Conservation (phyloP, 1,140 invertebrate species). For the Globodera rostochiensis region DNA sequence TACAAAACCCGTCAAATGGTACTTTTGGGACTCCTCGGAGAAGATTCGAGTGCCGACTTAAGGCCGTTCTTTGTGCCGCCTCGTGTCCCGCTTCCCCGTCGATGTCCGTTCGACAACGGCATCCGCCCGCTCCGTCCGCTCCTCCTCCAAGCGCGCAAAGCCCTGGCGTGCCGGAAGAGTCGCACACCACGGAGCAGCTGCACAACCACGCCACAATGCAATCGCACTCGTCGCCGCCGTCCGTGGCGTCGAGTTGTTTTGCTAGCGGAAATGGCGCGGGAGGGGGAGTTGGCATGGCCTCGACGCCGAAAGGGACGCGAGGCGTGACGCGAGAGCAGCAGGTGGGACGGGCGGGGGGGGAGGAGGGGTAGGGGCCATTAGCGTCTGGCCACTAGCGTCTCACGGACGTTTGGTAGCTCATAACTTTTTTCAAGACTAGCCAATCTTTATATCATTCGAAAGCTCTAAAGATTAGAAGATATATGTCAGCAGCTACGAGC, state of each 20-base stretch:
- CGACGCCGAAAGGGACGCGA: not conserved
- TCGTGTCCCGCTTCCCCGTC: constrained; percentile 27
- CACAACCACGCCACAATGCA: not conserved
- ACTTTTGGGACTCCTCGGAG: not conserved
- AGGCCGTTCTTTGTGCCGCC: constrained; percentile 10
- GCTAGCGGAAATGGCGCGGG: not conserved
- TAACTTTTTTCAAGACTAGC: too few species aligned
- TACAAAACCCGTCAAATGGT: not conserved
- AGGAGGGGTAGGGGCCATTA: not conserved
- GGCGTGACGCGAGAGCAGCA: not conserved
- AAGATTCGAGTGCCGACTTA: not conserved
- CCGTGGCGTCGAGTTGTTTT: constrained; percentile 14
- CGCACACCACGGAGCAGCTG: constrained; percentile 35
- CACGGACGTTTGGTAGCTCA: too few species aligned
- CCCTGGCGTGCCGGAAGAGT: constrained; percentile 47
- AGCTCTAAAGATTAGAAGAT: too few species aligned
- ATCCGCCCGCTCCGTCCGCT: constrained; percentile 29
- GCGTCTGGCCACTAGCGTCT: too few species aligned
- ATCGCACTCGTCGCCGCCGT: constrained; percentile 24
- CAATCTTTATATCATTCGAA: too few species aligned
- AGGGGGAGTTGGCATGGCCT: not conserved
- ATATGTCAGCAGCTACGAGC: too few species aligned
- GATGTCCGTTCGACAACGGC: constrained; percentile 6
- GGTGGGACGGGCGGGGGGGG: constrained; percentile 5
- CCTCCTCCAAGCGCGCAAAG: constrained; percentile 42